Conservation (phyloP, 2,113 vertebrate genomes). For the Ciconia stormi region DNA sequence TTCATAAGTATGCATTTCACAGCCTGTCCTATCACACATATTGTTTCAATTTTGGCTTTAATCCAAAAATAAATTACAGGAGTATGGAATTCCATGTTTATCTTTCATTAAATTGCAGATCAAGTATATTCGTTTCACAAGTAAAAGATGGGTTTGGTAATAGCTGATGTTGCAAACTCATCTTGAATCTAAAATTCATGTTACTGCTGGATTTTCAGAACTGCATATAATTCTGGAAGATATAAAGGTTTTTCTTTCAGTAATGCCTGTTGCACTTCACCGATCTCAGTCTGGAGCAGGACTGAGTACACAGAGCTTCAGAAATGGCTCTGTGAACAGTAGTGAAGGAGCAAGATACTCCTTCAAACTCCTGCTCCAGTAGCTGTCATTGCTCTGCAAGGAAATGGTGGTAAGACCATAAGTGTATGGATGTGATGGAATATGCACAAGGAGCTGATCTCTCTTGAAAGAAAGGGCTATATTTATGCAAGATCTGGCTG, state of each 20-base stretch:
- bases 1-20: not conserved
- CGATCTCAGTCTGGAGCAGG: not conserved
- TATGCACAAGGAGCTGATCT: not conserved
- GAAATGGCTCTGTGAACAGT: not conserved
- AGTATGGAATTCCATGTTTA: not conserved
- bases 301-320: not conserved
- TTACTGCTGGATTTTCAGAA: not conserved
- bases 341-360: not conserved
- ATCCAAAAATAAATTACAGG: not conserved
- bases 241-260: not conserved
- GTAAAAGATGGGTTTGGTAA: not conserved
- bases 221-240: not conserved
- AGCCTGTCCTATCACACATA: not conserved
- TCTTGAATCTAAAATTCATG: not conserved
- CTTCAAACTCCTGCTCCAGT: not conserved
- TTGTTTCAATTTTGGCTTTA: not conserved
- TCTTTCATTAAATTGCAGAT: not conserved
- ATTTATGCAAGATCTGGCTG: not conserved
- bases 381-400: not conserved
- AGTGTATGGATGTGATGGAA: not conserved
- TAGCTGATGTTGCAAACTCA: not conserved
- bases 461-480: not conserved
- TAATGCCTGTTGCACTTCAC: not conserved
- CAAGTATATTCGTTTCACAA: accelerated
- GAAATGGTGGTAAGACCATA: not conserved